Percentiles rank a stretch among this genome's conserved stretches.
phyloP scores from a whole-genome alignment of 2,797 vertebrate species.

The Cossypha polioptera region DNA sequence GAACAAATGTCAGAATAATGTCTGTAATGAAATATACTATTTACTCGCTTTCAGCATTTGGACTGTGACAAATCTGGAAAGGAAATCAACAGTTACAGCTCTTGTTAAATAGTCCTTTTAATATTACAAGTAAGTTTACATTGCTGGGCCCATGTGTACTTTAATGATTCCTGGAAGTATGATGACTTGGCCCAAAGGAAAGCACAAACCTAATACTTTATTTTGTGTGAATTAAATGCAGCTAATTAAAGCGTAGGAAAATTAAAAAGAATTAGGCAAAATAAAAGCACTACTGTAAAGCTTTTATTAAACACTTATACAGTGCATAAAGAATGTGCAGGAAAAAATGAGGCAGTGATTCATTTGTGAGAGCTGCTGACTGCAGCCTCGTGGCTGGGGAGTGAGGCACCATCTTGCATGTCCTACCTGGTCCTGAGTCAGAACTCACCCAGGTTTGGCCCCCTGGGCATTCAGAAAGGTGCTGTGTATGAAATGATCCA shows the following conservation, averaged over 20 bases:
- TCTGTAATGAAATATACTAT: conserved; percentile 44
- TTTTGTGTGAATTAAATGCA: conserved; percentile 46
- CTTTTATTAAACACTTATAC: conserved; percentile 29
- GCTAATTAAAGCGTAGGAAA: conserved; percentile 40
- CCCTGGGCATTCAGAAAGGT: neutral
- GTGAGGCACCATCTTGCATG: neutral
- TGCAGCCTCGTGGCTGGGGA: neutral
- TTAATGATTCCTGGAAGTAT: conserved; percentile 50
- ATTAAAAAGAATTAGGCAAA: conserved; percentile 45
- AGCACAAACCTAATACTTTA: conserved; percentile 21
- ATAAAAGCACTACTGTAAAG: conserved; percentile 9
- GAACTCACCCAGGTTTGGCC: neutral
- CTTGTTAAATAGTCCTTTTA: conserved; percentile 57
- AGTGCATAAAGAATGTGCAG: neutral
- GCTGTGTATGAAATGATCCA: neutral
- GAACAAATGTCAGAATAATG: conserved; percentile 63
- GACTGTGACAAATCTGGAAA: conserved; percentile 54
- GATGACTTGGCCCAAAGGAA: conserved; percentile 56
- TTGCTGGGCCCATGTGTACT: conserved; percentile 37
- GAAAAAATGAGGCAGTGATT: neutral
- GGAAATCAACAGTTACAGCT: conserved; percentile 38
- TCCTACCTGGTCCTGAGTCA: neutral
- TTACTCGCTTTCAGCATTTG: conserved; percentile 40
- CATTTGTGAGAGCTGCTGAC: neutral
- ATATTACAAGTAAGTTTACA: conserved; percentile 51